A percentile compares a stretch with the other conserved stretches of the same genome.
Conservation (phyloP, 2,113 vertebrate species). For the Alosa alosa region DNA sequence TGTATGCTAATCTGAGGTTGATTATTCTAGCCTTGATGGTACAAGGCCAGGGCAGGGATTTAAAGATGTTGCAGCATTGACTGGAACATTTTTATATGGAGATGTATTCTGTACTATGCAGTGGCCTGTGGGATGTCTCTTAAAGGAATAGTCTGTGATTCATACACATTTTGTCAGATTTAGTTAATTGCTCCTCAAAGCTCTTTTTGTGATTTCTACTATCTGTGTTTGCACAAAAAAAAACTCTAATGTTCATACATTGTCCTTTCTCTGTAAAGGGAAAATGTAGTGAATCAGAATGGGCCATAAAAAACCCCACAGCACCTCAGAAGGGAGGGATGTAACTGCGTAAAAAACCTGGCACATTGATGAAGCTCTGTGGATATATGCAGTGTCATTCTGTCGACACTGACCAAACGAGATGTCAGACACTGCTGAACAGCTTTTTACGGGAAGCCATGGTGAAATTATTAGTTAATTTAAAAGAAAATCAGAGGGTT, state of each 20-base stretch:
- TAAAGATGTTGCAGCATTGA: conserved; percentile 26
- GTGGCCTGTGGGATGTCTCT: neutral
- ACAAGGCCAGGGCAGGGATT: conserved; percentile 7
- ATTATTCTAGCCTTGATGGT: conserved; percentile 32
- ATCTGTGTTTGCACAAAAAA: too few species aligned
- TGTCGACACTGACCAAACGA: neutral
- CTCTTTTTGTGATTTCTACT: too few species aligned
- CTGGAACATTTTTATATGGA: neutral
- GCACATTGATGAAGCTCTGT: too few species aligned
- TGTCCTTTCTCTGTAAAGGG: too few species aligned
- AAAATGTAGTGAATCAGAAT: too few species aligned
- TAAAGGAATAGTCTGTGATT: neutral
- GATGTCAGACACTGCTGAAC: neutral
- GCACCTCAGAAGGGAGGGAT: too few species aligned
- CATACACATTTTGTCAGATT: too few species aligned
- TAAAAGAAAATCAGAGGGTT: neutral
- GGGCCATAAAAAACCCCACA: too few species aligned
- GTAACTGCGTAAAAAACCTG: too few species aligned
- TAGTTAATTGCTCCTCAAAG: too few species aligned
- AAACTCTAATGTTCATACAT: too few species aligned
- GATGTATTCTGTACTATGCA: neutral
- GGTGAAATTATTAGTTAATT: neutral
- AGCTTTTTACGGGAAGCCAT: neutral
- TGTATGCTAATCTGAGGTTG: conserved; percentile 28
- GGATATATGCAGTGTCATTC: neutral